phyloP scores from a whole-genome alignment of 1,140 invertebrate species.

The Zaprionus tsacasi region DNA sequence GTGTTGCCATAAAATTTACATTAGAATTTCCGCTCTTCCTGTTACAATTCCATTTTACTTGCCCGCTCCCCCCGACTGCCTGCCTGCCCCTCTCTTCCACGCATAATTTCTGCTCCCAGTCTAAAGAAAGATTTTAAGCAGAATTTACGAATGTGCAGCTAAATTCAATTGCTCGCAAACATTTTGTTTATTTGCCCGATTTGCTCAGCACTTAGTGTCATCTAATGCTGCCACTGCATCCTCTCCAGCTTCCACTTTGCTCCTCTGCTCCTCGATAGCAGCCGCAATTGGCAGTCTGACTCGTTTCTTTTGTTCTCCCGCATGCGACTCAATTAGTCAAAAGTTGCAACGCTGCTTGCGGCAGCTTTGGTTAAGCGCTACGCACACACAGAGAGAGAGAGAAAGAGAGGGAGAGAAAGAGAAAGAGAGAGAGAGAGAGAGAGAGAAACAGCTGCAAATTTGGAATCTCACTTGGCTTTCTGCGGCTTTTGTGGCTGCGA shows the following conservation, averaged over 20 bases:
- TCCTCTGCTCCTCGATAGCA: background rate
- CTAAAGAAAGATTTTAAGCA: constrained; percentile 3
- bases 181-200: constrained; percentile 12
- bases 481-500: constrained; percentile 69
- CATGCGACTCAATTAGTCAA: constrained; percentile 62
- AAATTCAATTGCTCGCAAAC: constrained; percentile 24
- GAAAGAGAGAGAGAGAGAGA: too few species aligned
- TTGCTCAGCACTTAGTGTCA: background rate
- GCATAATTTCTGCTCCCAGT: constrained; percentile 21
- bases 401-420: too few species aligned
- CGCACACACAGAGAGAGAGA: background rate
- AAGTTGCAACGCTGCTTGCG: constrained; percentile 60
- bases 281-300: constrained; percentile 54
- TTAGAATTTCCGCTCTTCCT: constrained; percentile 68
- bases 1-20: constrained; percentile 79
- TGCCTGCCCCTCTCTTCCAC: constrained; percentile 14
- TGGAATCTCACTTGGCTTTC: constrained; percentile 55
- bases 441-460: constrained; percentile 46
- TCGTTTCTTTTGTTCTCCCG: constrained; percentile 29
- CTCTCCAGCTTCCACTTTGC: background rate
- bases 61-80: constrained; percentile 24
- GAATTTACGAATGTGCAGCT: constrained; percentile 27
- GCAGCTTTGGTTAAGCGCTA: constrained; percentile 51
- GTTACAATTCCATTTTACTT: constrained; percentile 20
- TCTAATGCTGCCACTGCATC: constrained; percentile 4